A percentile compares a stretch with the other conserved stretches of the same genome.
Conservation (phyloP, 1,140 invertebrate genomes). For the Colletes latitarsis region DNA sequence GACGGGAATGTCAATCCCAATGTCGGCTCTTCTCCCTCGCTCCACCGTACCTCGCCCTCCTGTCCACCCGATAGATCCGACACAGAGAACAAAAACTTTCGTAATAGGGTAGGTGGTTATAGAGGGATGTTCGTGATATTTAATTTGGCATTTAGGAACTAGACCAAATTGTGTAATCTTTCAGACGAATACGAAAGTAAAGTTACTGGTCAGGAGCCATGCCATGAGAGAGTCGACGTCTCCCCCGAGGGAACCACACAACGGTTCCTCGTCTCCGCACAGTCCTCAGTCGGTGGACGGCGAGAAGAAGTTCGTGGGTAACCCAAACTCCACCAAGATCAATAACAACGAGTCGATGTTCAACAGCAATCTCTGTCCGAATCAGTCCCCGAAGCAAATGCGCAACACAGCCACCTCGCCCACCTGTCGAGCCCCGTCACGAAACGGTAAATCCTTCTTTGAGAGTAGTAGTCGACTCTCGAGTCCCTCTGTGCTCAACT, state of each 20-base stretch:
- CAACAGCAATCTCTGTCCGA: conserved; percentile 74
- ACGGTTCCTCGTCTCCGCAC: conserved; percentile 76
- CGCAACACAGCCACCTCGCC: conserved; percentile 76
- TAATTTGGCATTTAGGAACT: not conserved
- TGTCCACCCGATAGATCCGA: conserved; percentile 74
- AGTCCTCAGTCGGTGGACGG: conserved; percentile 69
- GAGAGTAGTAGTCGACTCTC: not conserved
- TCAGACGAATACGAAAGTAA: conserved; percentile 87
- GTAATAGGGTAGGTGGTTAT: conserved; percentile 73
- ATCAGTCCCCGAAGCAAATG: conserved; percentile 76
- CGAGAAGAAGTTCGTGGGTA: conserved; percentile 69
- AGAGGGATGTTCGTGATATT: too few species aligned
- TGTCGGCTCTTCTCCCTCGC: conserved; percentile 53
- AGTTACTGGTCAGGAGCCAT: conserved; percentile 92
- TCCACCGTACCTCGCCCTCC: conserved; percentile 59
- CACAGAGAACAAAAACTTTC: conserved; percentile 76
- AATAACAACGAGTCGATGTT: conserved; percentile 79
- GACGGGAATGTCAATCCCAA: conserved; percentile 74
- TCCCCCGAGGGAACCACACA: conserved; percentile 87
- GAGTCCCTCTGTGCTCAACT: not conserved
- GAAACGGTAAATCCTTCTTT: conserved; percentile 67
- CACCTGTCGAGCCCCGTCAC: conserved; percentile 74
- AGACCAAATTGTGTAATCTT: conserved; percentile 3
- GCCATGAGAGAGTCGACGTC: conserved; percentile 93
- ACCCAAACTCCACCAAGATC: conserved; percentile 68